Conservation (phyloP, 2,797 vertebrate genomes). For the Lacerta agilis region DNA sequence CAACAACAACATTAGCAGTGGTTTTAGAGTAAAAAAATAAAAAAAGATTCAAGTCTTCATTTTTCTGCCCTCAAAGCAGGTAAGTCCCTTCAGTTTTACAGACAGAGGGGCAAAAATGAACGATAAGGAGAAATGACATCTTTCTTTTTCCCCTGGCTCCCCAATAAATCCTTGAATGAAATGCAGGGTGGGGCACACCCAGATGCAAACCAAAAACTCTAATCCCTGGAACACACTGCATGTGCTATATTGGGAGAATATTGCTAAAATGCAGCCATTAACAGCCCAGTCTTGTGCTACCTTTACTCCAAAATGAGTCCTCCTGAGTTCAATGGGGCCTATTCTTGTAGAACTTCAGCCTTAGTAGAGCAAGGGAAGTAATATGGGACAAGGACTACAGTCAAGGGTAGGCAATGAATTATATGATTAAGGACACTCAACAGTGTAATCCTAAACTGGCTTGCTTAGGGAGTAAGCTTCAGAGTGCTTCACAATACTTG, state of each 20-base stretch:
- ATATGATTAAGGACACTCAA: neutral
- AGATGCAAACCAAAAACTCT: neutral
- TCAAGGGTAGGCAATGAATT: neutral
- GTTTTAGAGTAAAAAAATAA: neutral
- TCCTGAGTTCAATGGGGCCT: neutral
- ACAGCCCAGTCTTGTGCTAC: neutral
- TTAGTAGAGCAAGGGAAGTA: neutral
- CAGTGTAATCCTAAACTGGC: neutral
- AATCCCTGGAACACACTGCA: neutral
- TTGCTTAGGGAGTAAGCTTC: no score
- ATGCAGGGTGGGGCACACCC: neutral
- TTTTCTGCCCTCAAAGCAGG: neutral
- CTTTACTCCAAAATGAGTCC: neutral
- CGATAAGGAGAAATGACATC: neutral
- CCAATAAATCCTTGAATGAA: neutral
- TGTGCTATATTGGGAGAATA: neutral
- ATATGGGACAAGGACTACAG: neutral
- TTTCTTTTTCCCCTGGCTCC: neutral
- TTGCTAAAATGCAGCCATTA: neutral
- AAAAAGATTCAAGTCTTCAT: neutral
- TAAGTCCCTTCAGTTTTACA: neutral
- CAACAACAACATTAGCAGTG: no score
- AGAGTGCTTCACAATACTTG: neutral
- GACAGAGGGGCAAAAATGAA: neutral
- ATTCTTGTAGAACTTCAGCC: neutral